These are phyloP conservation scores for Oreortyx pictus DNA, from an alignment of 2,797 vertebrate genomes.

Conservation along the genomic window DNA sequence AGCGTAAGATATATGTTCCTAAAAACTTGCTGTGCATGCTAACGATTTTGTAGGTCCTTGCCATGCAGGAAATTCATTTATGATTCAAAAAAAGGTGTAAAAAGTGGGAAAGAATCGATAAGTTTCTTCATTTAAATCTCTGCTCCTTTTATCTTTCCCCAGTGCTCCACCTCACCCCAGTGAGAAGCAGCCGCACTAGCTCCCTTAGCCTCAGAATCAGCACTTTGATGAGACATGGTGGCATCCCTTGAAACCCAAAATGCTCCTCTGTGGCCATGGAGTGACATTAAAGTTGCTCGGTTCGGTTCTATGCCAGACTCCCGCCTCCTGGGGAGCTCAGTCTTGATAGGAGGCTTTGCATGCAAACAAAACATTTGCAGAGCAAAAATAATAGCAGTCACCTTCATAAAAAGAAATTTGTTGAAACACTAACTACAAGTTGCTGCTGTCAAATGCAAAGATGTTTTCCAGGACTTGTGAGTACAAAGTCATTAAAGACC, in stretches of 20 bases:
- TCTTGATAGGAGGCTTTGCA: background rate
- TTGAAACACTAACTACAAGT: accelerated
- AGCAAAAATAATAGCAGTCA: background rate
- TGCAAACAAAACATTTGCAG: background rate
- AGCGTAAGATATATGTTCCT: background rate
- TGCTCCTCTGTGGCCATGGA: background rate
- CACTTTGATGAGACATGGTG: background rate
- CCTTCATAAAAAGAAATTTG: background rate
- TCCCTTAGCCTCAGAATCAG: background rate
- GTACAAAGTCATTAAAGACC: background rate
- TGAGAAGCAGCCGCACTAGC: background rate
- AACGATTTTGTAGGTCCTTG: background rate
- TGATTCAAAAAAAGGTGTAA: background rate
- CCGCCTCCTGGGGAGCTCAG: background rate
- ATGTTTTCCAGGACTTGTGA: background rate
- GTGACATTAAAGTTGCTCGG: background rate
- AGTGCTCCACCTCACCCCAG: accelerated
- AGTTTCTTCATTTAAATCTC: background rate
- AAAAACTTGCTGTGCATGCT: accelerated
- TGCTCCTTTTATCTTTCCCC: background rate
- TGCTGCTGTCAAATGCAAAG: background rate
- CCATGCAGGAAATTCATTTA: background rate
- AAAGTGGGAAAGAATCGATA: background rate
- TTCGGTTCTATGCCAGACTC: background rate
- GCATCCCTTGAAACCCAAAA: background rate